These are phyloP conservation scores for Poecilia gillii DNA, from an alignment of 2,797 vertebrate genomes.

Conservation along the genomic window DNA sequence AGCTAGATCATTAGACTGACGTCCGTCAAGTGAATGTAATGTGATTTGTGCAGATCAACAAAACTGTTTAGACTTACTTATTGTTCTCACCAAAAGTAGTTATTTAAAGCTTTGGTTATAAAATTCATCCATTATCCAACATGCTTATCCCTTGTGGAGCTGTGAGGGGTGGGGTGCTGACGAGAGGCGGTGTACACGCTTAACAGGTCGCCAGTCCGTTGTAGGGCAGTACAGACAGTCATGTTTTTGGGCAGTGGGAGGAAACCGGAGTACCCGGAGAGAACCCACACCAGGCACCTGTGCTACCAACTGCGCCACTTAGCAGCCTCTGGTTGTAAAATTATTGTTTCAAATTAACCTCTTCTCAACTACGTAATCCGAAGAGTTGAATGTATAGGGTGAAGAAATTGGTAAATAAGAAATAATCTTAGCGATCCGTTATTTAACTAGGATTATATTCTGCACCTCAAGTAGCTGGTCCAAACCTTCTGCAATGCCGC, in stretches of 20 bases:
- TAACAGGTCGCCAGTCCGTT: too few species aligned
- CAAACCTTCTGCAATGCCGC: neutral
- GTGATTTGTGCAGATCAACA: neutral
- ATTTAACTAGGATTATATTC: neutral
- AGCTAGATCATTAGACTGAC: conserved; percentile 3
- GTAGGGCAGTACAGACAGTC: too few species aligned
- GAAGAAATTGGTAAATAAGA: neutral
- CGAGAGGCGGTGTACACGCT: too few species aligned
- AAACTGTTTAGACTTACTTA: neutral
- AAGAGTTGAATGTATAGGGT: neutral
- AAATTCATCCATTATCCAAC: neutral
- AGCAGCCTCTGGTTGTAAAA: neutral
- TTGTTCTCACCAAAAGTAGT: neutral
- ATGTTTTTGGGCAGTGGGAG: too few species aligned
- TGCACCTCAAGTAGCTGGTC: neutral
- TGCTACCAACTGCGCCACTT: too few species aligned
- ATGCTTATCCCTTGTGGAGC: too few species aligned
- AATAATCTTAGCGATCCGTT: neutral
- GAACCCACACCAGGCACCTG: too few species aligned
- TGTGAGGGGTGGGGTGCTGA: too few species aligned
- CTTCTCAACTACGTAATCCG: neutral
- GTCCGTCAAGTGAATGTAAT: neutral
- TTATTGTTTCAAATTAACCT: neutral
- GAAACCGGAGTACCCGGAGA: too few species aligned
- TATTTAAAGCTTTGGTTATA: neutral